Base-by-base conservation (phyloP, 2,888 invertebrate species). In the Oscheius sp. region DNA sequence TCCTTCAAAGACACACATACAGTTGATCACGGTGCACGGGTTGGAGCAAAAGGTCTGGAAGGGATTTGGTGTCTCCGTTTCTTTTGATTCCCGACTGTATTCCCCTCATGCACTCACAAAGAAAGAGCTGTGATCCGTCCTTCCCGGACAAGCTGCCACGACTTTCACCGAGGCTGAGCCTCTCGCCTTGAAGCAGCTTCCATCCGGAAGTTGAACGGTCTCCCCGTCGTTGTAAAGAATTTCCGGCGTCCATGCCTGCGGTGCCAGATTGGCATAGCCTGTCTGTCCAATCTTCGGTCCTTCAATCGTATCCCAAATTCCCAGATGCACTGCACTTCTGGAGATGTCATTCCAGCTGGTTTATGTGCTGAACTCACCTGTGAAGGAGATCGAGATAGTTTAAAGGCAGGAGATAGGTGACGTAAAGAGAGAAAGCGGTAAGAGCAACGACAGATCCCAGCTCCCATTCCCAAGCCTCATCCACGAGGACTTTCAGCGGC, bases 341-440 rank as follows among this genome's bases (percentile, higher is more conserved):
- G 9, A 77, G 53, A 21, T 29, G n/a, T 21, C 32, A 59, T 59
- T 35, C 32, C 51, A 7, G 37, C 21, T 21, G 4, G 29, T 53
- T 29, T 10, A 21, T 21, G 21, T 21, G 21, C 21, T 13, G 32
- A 51, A 75, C 11, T 53, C 4, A 76, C 78, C 80, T 79, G 76
- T 98, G 97, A 77, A 96, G 91, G 50, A 94, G 93, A 91, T 98
- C 96, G 88, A 95, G 94, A 89, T 95, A 94, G 79, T 92, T 91
- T 5, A 93, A 91, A 47, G 93, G 93, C 85, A 93, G 92, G 79
- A 92, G 92, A 83, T 94, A 94, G 4, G 93, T 92, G 1, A 93
- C 92, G 87, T 94, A 93, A 87, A 95, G 93, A 2, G 93, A 93
- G 89, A 95, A 94, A 81, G 94, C 93, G 53, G 94, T 94, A 76